These are phyloP conservation scores for Nomada ruficornis DNA, from an alignment of 2,888 invertebrate species.

Conservation along the genomic window DNA sequence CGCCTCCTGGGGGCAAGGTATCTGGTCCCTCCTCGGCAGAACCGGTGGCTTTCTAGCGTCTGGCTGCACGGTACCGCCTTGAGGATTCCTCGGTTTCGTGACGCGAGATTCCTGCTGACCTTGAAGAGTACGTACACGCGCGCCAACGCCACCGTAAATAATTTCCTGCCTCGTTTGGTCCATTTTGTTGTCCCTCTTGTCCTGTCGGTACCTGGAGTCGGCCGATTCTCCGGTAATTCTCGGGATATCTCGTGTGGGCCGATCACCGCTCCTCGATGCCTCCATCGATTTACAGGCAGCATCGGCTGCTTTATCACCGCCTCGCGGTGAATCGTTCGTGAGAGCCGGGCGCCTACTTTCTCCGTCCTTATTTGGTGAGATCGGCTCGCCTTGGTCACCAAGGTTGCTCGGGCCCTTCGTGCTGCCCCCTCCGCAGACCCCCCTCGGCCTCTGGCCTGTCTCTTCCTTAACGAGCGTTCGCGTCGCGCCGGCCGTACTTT, in stretches of 20 bases:
- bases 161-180: conserved; percentile 58
- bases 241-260: conserved; percentile 47
- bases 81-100: conserved; percentile 52
- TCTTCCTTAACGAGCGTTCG: conserved; percentile 70
- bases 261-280: conserved; percentile 48
- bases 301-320: conserved; percentile 67
- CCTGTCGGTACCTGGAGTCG: conserved; percentile 32
- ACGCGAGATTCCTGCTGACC: conserved; percentile 62
- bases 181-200: conserved; percentile 37
- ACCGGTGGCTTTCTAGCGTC: conserved; percentile 72
- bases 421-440: conserved; percentile 36
- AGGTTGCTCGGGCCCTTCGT: conserved; percentile 70
- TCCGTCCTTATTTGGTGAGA: conserved; percentile 78
- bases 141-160: conserved; percentile 68
- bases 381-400: conserved; percentile 68
- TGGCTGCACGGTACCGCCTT: conserved; percentile 38
- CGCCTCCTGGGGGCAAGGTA: conserved; percentile 65
- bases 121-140: conserved; percentile 67
- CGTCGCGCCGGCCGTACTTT: conserved; percentile 53
- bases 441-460: conserved; percentile 56
- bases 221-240: conserved; percentile 38
- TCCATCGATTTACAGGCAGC: conserved; percentile 66
- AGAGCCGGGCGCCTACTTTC: conserved; percentile 75
- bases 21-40: conserved; percentile 66
- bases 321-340: conserved; percentile 59